Percentiles rank a stretch among this genome's conserved stretches.
Conservation (phyloP, 2,888 invertebrate genomes). For the Notodonta dromedarius region DNA sequence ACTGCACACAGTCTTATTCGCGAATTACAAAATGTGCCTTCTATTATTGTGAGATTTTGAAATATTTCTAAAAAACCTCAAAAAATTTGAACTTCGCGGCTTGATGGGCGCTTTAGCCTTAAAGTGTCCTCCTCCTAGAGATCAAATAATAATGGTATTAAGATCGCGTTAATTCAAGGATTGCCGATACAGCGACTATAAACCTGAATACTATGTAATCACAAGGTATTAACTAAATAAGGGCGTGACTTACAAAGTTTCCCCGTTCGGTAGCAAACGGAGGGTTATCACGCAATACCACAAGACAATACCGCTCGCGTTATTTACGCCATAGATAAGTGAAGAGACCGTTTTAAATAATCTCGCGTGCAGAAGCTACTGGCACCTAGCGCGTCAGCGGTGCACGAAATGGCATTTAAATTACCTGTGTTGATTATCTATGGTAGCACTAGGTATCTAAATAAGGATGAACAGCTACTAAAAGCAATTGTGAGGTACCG, state of each 20-base stretch:
- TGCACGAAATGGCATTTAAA: conserved; percentile 50
- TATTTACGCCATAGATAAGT: conserved; percentile 72
- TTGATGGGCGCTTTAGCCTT: too few species aligned
- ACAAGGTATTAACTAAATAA: conserved; percentile 37
- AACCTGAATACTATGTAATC: conserved; percentile 31
- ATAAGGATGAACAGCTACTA: conserved; percentile 31
- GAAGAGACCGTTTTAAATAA: conserved; percentile 69
- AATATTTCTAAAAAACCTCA: too few species aligned
- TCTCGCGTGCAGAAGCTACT: conserved; percentile 52
- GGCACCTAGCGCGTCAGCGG: conserved; percentile 41
- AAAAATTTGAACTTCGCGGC: too few species aligned
- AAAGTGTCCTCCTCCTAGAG: too few species aligned
- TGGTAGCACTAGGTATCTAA: conserved; percentile 42
- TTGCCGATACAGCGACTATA: conserved; percentile 7
- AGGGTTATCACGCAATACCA: conserved; percentile 67
- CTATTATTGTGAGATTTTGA: too few species aligned
- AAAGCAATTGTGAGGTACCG: conserved; percentile 5
- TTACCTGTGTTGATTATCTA: conserved; percentile 38
- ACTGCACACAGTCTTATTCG: too few species aligned
- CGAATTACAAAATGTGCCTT: too few species aligned
- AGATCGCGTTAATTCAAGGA: too few species aligned
- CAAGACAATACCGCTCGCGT: conserved; percentile 66
- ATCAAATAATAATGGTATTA: too few species aligned
- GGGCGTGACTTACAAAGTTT: conserved; percentile 68
- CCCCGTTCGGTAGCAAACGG: conserved; percentile 56